A percentile compares a stretch with the other conserved stretches of the same genome.
phyloP scores from a whole-genome alignment of 2,113 vertebrate genomes.

The Xiphorhynchus elegans region DNA sequence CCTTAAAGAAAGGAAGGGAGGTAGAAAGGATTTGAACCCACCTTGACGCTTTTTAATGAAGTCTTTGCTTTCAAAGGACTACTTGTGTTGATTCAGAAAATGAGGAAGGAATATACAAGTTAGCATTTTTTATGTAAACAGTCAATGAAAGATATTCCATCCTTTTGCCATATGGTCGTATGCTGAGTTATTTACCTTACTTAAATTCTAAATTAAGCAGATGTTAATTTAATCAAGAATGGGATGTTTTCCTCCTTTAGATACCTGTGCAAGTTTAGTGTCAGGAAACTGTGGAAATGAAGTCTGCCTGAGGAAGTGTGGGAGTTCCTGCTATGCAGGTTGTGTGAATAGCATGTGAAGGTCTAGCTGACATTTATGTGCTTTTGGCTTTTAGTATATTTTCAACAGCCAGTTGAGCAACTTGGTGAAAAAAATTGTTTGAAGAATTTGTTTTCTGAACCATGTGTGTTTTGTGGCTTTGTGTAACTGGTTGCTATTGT shows the following conservation, averaged over 20 bases:
- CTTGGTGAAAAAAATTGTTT: not conserved
- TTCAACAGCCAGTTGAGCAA: not conserved
- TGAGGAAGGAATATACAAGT: not conserved
- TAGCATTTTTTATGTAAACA: not conserved
- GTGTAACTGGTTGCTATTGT: not conserved
- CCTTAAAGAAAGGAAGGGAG: not conserved
- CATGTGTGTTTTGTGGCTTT: not conserved
- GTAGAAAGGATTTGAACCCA: not conserved
- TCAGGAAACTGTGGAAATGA: not conserved
- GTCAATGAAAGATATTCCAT: not conserved
- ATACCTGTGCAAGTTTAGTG: not conserved
- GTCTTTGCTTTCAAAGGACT: not conserved
- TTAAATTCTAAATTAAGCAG: not conserved
- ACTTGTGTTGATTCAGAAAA: not conserved
- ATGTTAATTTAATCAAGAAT: not conserved
- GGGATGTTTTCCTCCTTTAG: not conserved
- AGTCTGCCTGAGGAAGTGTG: not conserved
- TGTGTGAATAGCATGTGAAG: not conserved
- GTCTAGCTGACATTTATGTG: not conserved
- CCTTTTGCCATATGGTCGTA: not conserved
- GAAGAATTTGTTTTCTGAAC: not conserved
- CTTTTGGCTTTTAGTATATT: not conserved
- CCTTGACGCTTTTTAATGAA: not conserved
- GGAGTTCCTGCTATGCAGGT: not conserved
- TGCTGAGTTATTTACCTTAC: not conserved